These are phyloP conservation scores for Oplegnathus fasciatus DNA, from an alignment of 2,113 vertebrate genomes.

Conservation along the genomic window DNA sequence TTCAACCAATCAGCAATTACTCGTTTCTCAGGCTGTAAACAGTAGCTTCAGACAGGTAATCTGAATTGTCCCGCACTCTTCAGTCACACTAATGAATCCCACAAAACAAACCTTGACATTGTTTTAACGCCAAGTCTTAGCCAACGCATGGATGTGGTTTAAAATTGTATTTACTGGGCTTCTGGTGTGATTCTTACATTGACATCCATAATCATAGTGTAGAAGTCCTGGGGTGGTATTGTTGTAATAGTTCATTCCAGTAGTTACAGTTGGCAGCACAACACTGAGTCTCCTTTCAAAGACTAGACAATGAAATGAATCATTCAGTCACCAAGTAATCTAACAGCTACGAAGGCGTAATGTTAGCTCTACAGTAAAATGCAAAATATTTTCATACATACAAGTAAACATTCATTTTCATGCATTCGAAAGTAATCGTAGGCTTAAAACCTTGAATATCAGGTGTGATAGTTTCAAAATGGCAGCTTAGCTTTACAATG, in stretches of 20 bases:
- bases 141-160: not conserved
- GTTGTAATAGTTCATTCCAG: not conserved
- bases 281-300: constrained; percentile 8
- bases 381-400: constrained; percentile 39
- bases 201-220: not conserved
- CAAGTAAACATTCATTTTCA: constrained; percentile 59
- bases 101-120: not conserved
- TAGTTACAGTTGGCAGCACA: constrained; percentile 25
- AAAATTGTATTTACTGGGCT: not conserved
- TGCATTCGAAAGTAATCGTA: constrained; percentile 62
- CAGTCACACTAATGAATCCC: not conserved
- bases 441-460: constrained; percentile 33
- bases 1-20: not conserved
- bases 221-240: not conserved
- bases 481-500: constrained; percentile 62
- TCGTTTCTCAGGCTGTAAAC: not conserved
- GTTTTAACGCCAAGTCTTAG: not conserved
- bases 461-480: constrained; percentile 34
- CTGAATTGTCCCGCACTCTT: not conserved
- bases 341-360: constrained; percentile 23
- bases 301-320: constrained; percentile 29
- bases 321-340: constrained; percentile 24
- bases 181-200: not conserved
- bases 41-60: not conserved
- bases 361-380: constrained; percentile 30